Evolutionary conservation across 2,797 vertebrate species (phyloP), one percentile per base, ranked within the genome.

Genomic region (Nyctalus aviator): DNA sequence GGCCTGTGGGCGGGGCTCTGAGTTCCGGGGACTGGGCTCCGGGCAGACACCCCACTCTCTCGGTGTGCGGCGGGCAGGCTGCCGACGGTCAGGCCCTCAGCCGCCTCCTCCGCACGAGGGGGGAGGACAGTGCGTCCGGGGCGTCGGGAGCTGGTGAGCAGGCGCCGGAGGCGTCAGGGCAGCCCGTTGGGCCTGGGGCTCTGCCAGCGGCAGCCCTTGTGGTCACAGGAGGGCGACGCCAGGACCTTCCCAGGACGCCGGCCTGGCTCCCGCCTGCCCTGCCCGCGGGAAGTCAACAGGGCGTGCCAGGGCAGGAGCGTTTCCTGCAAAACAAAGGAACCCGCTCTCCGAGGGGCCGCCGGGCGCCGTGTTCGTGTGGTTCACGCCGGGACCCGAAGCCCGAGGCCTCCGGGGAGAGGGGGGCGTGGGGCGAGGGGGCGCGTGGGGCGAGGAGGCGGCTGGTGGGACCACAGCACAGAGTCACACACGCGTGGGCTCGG

Each of bases 321-420:
- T 95, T 88, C 94, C 83, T 79, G 17, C 57, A 64, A 15, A 64
- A 86, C 83, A 55, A 21, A 76, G 35, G 91, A 77, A 12, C 12
- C 0, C 0, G 66, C 23, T 75, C 84, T 83, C 32, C 0, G 62
- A 72, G 30, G 91, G 91, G 23, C 32, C 4, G 0, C 57, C 1
- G 12, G 68, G 6, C 0, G 0, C 15, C 53, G 3, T 1, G 0
- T 44, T 55, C 50, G 0, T 9, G 1, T 41, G 1, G 2, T 30
- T 79, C n/a, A 3, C 9, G 27, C 69, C 41, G 14, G 44, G 37
- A 88, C 53, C 37, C 44, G 4, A 35, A 73, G 46, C 41, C 32
- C 46, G 14, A 14, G 27, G 11, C 62, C 46, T 76, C 25, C 30
- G 13, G 12, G 13, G 20, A 8, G 71, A 15, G 27, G 32, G 41